Conservation (phyloP, 1,140 invertebrate species). For the Gerris buenoi region DNA sequence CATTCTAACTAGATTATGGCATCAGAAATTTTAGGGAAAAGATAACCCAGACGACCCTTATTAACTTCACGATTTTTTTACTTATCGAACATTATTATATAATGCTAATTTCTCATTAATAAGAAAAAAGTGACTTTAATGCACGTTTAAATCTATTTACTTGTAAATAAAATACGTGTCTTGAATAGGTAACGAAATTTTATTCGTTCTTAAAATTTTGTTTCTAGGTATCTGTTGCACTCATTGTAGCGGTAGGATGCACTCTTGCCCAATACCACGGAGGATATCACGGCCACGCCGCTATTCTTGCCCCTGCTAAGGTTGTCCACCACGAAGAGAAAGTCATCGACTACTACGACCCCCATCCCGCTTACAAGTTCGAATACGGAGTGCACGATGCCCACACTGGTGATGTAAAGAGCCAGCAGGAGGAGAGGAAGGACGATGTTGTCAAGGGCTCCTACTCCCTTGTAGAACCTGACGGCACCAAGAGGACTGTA, state of each 20-base stretch:
- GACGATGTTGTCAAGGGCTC: constrained; percentile 17
- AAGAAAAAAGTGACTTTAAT: no score
- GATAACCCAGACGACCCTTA: no score
- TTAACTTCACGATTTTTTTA: no score
- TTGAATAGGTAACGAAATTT: background rate
- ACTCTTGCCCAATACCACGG: background rate
- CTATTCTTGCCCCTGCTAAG: background rate
- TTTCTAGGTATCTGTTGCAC: background rate
- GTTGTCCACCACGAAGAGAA: background rate
- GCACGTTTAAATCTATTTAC: no score
- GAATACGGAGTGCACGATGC: constrained; percentile 28
- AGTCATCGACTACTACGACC: constrained; percentile 3
- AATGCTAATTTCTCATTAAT: no score
- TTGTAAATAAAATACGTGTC: no score
- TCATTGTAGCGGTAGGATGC: background rate
- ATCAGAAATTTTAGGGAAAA: no score
- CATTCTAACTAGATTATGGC: no score
- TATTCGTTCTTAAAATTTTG: background rate
- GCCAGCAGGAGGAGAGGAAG: constrained; percentile 24
- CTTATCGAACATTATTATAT: no score
- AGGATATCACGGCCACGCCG: background rate
- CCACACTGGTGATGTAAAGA: constrained; percentile 26
- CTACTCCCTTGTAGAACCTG: constrained; percentile 22
- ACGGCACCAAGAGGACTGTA: constrained; percentile 23
- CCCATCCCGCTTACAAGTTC: constrained; percentile 24